Conservation (phyloP, 2,797 vertebrate genomes). For the Scolopax rusticola region DNA sequence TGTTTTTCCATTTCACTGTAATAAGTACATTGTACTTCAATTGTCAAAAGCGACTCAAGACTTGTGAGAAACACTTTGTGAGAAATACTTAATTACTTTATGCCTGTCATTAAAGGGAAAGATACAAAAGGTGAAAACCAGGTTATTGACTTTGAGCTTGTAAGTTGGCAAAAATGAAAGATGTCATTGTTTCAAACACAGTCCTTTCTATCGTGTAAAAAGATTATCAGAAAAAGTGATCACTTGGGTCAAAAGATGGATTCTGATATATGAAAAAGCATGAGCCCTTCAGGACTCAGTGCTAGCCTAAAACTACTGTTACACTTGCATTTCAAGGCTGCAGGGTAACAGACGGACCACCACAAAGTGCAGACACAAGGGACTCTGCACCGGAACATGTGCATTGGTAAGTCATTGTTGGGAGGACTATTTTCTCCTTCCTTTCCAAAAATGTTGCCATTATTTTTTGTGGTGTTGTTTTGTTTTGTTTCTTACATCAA, state of each 20-base stretch:
- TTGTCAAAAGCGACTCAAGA: constrained; percentile 38
- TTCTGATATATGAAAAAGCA: background rate
- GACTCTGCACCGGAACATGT: background rate
- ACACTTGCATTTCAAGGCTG: background rate
- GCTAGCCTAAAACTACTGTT: background rate
- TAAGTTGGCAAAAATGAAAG: background rate
- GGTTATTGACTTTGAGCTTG: background rate
- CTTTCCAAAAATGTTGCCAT: background rate
- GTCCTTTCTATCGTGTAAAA: background rate
- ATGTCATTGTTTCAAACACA: background rate
- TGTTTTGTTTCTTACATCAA: background rate
- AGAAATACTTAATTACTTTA: background rate
- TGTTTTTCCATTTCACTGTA: constrained; percentile 69
- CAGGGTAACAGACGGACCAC: background rate
- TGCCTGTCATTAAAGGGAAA: background rate
- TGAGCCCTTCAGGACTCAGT: background rate
- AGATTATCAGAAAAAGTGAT: background rate
- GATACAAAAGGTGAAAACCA: background rate
- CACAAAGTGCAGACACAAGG: background rate
- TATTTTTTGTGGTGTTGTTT: background rate
- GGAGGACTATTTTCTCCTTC: background rate
- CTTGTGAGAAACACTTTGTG: constrained; percentile 29
- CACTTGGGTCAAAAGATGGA: background rate
- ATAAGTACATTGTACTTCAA: constrained; percentile 74
- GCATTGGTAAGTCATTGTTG: background rate